phyloP scores from a whole-genome alignment of 92 coral and sea anemone species.

The Pocillopora grandis region DNA sequence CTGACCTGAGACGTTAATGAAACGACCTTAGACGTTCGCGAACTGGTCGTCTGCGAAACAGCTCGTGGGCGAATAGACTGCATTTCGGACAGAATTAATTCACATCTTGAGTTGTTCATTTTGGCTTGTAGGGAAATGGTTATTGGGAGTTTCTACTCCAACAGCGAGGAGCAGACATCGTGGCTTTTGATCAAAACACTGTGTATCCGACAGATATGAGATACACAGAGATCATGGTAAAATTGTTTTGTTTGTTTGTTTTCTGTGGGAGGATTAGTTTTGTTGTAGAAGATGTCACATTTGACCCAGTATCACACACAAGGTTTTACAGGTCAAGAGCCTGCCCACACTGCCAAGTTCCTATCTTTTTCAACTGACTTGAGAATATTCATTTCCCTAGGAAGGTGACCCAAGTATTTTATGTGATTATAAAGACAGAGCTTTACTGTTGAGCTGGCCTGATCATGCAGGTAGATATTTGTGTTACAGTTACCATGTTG shows the following conservation, averaged over 20 bases:
- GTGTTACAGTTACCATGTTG: too few species aligned
- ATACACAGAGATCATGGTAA: slow-evolving; percentile 69
- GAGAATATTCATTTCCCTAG: not conserved
- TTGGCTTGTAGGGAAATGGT: slow-evolving; percentile 74
- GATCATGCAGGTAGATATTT: slow-evolving; percentile 73
- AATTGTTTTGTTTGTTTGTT: too few species aligned
- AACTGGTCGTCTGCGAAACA: too few species aligned
- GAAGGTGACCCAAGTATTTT: slow-evolving; percentile 63
- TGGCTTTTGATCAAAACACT: slow-evolving; percentile 81
- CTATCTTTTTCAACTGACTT: too few species aligned
- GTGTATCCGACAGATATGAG: slow-evolving; percentile 74
- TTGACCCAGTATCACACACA: too few species aligned
- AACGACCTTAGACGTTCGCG: too few species aligned
- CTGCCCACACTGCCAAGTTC: too few species aligned
- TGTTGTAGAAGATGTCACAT: too few species aligned
- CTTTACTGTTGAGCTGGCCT: slow-evolving; percentile 83
- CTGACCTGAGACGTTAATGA: too few species aligned
- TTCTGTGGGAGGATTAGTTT: not conserved
- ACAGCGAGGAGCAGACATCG: slow-evolving; percentile 73
- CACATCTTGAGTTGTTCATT: not conserved
- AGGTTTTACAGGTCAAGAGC: too few species aligned
- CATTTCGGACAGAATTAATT: too few species aligned
- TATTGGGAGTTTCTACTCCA: slow-evolving; percentile 86
- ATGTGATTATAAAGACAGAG: slow-evolving; percentile 56
- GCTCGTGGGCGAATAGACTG: not conserved